phyloP scores from a whole-genome alignment of 2,797 vertebrate genomes.

The Tokudaia muenninki region DNA sequence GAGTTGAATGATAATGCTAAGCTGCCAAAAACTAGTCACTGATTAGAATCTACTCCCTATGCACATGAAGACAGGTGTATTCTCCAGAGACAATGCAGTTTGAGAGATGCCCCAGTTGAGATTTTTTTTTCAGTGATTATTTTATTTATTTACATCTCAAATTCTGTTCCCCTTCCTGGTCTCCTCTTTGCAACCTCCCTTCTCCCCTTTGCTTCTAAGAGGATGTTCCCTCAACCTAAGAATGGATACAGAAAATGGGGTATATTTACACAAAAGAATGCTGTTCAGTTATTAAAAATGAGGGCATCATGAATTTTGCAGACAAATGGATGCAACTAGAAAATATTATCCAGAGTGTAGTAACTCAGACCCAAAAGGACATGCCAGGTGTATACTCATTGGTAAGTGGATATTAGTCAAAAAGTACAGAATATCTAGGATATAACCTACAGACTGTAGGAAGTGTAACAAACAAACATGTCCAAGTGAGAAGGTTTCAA shows the following conservation, averaged over 20 bases:
- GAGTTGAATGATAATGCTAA: constrained; percentile 35
- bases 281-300: neutral
- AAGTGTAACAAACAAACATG: neutral
- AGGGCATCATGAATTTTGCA: neutral
- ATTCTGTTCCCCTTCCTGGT: neutral
- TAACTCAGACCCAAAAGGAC: neutral
- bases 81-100: neutral
- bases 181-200: too few species aligned
- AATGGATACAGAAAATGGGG: neutral
- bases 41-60: neutral
- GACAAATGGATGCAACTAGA: neutral
- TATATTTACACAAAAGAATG: neutral
- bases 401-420: neutral
- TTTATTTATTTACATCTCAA: neutral
- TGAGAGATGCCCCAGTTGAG: neutral
- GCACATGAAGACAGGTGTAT: neutral
- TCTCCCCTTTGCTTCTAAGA: neutral
- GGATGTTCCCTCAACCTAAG: neutral
- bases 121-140: neutral
- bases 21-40: neutral
- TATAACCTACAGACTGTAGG: neutral
- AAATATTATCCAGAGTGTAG: neutral
- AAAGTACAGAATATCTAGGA: neutral
- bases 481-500: neutral
- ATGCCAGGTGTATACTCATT: neutral